Conservation (phyloP, 2,113 vertebrate species). For the Rhinolophus sinicus region DNA sequence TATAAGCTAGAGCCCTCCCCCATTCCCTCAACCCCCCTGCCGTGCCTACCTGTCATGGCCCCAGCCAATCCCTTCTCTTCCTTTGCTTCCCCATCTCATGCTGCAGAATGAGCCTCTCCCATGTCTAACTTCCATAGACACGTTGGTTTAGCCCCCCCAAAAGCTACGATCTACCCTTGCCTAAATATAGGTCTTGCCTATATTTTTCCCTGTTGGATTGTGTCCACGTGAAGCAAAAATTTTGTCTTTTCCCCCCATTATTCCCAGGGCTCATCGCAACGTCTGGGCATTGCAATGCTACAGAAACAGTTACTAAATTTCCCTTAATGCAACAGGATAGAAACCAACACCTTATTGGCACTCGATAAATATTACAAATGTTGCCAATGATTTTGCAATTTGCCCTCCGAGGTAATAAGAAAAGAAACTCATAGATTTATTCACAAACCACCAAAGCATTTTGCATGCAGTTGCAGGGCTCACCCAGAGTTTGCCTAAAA, state of each 20-base stretch:
- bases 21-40: too few relatives aligned
- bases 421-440: neutral
- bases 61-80: neutral
- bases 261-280: neutral
- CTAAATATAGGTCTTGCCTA: neutral
- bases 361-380: neutral
- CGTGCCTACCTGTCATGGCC: neutral
- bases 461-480: neutral
- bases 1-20: too few relatives aligned
- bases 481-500: neutral
- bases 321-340: neutral
- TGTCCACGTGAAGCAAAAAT: neutral
- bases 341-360: neutral
- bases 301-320: neutral
- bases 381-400: neutral
- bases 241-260: neutral
- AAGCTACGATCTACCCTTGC: neutral
- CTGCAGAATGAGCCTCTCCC: neutral
- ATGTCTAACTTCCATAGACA: neutral
- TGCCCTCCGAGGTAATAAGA: neutral
- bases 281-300: neutral
- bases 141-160: neutral
- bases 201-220: neutral
- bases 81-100: neutral
- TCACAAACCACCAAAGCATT: conserved; percentile 5